Evolutionary conservation across 2,113 vertebrate species (phyloP).

Genomic region (Chloropsis hardwickii): DNA sequence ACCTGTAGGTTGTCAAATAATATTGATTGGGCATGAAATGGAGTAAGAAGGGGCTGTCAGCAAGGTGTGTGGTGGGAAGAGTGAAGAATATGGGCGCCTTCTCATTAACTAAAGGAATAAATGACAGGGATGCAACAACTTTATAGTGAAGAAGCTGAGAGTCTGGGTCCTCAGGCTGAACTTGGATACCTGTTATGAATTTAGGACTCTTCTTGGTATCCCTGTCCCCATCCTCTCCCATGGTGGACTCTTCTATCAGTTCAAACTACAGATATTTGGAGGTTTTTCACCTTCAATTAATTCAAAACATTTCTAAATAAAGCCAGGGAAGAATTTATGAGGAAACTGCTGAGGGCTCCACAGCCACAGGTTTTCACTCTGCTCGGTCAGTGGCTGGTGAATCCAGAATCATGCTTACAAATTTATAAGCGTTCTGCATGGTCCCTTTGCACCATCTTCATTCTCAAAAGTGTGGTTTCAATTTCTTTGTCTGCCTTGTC

Average conservation of each 20-base stretch:
- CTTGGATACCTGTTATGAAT: neutral
- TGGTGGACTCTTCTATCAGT: neutral
- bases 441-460: fast-evolving
- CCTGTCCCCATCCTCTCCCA: fast-evolving
- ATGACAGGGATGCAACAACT: neutral
- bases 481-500: neutral
- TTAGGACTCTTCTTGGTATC: neutral
- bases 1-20: constrained; percentile 70
- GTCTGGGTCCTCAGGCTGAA: neutral
- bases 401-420: neutral
- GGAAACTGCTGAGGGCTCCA: neutral
- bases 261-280: neutral
- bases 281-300: neutral
- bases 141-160: neutral
- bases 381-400: neutral
- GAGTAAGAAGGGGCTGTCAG: constrained; percentile 9
- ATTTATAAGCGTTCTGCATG: neutral
- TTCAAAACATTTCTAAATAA: neutral
- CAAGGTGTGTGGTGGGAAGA: neutral
- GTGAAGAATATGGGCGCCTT: neutral
- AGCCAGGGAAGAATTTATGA: neutral
- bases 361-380: neutral
- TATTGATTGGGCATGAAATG: constrained; percentile 64
- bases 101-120: neutral
- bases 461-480: neutral